phyloP scores from a whole-genome alignment of 2,888 invertebrate species.

The Artemia sinica region DNA sequence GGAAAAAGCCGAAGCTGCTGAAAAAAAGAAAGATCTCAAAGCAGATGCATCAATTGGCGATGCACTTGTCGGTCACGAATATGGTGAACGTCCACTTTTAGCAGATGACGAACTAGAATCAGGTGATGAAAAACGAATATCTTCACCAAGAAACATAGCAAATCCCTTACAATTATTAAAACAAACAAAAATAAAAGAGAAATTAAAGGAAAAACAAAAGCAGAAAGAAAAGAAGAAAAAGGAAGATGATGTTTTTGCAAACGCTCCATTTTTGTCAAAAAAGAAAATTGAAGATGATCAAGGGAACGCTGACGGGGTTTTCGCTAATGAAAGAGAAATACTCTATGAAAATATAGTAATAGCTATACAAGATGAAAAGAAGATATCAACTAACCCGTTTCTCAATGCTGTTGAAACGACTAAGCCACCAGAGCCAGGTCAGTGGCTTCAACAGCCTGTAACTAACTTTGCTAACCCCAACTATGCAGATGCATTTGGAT shows the following conservation, averaged over 20 bases:
- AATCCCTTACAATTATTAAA: background rate
- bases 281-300: background rate
- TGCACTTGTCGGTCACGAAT: constrained; percentile 48
- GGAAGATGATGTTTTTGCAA: constrained; percentile 46
- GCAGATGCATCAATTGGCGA: constrained; percentile 33
- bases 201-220: constrained; percentile 24
- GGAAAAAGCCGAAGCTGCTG: constrained; percentile 7
- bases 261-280: constrained; percentile 42
- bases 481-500: constrained; percentile 28
- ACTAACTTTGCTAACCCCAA: background rate
- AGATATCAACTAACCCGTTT: background rate
- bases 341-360: constrained; percentile 25
- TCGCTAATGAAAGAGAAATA: constrained; percentile 28
- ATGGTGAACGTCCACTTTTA: constrained; percentile 53
- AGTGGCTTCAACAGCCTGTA: constrained; percentile 18
- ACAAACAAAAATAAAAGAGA: constrained; percentile 8
- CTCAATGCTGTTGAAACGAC: background rate
- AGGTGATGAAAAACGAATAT: constrained; percentile 31
- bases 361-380: background rate
- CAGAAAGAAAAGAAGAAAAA: constrained; percentile 28
- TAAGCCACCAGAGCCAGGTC: background rate
- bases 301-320: constrained; percentile 27
- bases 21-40: background rate
- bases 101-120: constrained; percentile 59
- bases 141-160: background rate